Evolutionary conservation across 2,888 invertebrate species (phyloP).

Genomic region (Agrilus cyanescens): DNA sequence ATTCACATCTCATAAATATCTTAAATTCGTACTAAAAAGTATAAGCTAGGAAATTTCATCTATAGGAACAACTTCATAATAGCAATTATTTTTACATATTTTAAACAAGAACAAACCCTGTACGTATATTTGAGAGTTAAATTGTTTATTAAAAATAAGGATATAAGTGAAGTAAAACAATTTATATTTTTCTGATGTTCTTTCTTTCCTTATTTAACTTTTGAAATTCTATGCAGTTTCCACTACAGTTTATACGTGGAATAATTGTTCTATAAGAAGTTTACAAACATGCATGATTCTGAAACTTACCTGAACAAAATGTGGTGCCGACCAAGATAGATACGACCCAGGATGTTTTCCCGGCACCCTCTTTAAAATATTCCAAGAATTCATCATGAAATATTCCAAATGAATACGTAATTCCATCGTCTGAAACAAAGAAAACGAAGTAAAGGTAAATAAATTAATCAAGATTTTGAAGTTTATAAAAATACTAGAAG

Average conservation of each 20-base stretch:
- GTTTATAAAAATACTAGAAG: neutral
- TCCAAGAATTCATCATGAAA: slow-evolving; percentile 77
- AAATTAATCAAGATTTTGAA: neutral
- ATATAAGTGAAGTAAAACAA: too few relatives aligned
- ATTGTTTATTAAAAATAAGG: too few relatives aligned
- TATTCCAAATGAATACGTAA: slow-evolving; percentile 95
- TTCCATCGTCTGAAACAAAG: slow-evolving; percentile 76
- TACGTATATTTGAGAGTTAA: too few relatives aligned
- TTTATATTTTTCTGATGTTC: too few relatives aligned
- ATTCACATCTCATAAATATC: too few relatives aligned
- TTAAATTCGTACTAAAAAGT: too few relatives aligned
- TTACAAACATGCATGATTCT: neutral
- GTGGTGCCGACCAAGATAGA: slow-evolving; percentile 93
- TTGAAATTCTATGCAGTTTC: neutral
- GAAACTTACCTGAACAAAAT: slow-evolving; percentile 72
- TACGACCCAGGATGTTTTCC: slow-evolving; percentile 83
- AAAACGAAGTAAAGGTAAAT: slow-evolving; percentile 1
- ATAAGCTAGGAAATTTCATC: too few relatives aligned
- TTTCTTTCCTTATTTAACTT: too few relatives aligned
- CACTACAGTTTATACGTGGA: neutral
- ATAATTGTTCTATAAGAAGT: neutral
- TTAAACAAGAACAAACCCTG: too few relatives aligned
- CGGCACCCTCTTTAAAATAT: slow-evolving; percentile 75
- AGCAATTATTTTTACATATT: too few relatives aligned
- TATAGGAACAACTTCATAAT: too few relatives aligned